Evolutionary conservation across 2,113 vertebrate genomes (phyloP).

Genomic region (Ceyx melanurus): DNA sequence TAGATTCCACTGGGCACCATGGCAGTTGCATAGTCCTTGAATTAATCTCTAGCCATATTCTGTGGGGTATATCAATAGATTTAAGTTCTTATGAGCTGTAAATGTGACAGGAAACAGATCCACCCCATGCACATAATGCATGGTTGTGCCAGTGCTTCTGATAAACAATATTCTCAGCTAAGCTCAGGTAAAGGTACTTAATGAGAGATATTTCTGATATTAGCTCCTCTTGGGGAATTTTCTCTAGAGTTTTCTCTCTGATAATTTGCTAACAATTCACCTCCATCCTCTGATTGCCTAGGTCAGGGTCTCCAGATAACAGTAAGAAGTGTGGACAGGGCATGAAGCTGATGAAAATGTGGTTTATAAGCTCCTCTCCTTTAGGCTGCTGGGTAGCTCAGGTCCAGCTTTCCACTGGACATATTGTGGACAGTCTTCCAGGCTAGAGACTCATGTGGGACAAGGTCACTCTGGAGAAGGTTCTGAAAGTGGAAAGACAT

Average conservation of each 20-base stretch:
- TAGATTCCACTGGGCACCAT: neutral
- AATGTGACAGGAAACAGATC: conserved; percentile 19
- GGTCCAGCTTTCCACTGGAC: neutral
- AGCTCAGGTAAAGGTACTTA: neutral
- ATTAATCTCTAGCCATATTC: neutral
- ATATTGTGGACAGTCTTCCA: neutral
- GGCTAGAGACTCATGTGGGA: neutral
- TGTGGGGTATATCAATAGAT: neutral
- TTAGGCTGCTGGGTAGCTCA: neutral
- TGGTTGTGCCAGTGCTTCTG: neutral
- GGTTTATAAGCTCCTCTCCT: neutral
- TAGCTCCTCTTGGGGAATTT: neutral
- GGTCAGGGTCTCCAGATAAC: neutral
- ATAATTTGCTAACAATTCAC: neutral
- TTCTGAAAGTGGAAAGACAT: neutral
- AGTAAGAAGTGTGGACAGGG: neutral
- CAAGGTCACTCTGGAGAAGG: neutral
- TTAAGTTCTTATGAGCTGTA: conserved; percentile 14
- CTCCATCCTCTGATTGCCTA: neutral
- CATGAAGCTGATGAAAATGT: neutral
- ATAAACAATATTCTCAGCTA: conserved; percentile 11
- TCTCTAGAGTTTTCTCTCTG: neutral
- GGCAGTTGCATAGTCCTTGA: neutral
- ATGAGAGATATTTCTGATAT: neutral
- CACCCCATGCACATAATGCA: neutral